Conservation (phyloP, 2,113 vertebrate species). For the Dipodomys stephensi region DNA sequence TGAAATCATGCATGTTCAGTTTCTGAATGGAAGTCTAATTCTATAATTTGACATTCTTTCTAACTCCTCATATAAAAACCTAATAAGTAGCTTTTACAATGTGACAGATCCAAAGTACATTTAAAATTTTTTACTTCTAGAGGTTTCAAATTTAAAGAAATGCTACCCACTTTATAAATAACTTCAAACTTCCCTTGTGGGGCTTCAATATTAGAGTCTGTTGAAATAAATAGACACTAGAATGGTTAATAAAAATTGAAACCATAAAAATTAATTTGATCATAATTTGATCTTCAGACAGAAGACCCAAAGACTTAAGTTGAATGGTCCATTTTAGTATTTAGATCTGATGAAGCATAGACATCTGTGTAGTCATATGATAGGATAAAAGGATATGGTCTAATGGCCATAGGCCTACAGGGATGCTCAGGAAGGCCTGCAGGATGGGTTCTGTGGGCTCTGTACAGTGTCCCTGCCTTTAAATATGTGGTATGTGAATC, state of each 20-base stretch:
- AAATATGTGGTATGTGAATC: neutral
- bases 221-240: neutral
- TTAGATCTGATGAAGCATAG: neutral
- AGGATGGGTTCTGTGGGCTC: neutral
- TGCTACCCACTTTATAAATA: neutral
- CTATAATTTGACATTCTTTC: neutral
- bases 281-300: neutral
- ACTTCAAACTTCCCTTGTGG: neutral
- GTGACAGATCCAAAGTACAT: neutral
- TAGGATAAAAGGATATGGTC: neutral
- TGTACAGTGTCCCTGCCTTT: neutral
- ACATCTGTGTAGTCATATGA: neutral
- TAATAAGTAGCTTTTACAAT: neutral
- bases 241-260: neutral
- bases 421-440: too few species aligned
- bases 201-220: neutral
- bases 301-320: neutral
- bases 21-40: slow-evolving; percentile 8
- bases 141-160: neutral
- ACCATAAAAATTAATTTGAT: neutral
- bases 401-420: neutral
- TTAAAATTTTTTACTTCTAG: neutral
- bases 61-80: neutral
- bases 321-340: neutral
- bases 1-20: neutral